Evolutionary conservation across 2,113 vertebrate species (phyloP), one percentile per base, ranked within the genome.

Genomic region (Candoia aspera): DNA sequence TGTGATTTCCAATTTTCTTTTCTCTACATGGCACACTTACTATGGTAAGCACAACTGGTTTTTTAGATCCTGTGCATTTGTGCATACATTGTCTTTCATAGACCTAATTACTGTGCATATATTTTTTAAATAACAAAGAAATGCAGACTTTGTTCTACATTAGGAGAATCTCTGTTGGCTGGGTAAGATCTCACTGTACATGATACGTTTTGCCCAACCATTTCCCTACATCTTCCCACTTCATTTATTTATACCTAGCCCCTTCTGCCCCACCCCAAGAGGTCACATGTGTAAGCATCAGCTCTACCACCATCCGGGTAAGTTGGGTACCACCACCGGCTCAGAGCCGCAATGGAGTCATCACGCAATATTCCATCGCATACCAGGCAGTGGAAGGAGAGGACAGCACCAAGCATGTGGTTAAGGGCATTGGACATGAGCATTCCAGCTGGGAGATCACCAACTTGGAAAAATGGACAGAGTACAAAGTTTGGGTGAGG

Each of bases 401-500:
- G 97, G 99, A 99, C 98, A 98, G 95, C 89, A 97, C 98, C 96
- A 98, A 98, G 85, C 98, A 99, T 87, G 98, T 99, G 97, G 98
- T 99, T 97, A 95, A 97, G 57, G 98, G 97, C 97, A 98, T 99
- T 96, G 97, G 98, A 87, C 98, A 98, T 6, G 98, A 99, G 33
- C 96, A 97, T 95, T 98, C 98, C 97, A 99, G 98, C 98, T 98
- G 98, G 96, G 97, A 99, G 97, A 98, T 99, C 98, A 98, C 98
- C 94, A 98, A 97, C 96, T 98, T 99, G 98, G 99, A 99, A 98
- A 99, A 99, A 97, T 99, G 99, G 99, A 99, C 99, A 46, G 98
- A 99, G 97, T 99, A 99, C 98, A 98, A 98, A 98, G 99, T 99
- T 97, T 99, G 99, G 99, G 99, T 99, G 95, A 98, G 98, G 97